Evolutionary conservation across 2,113 vertebrate genomes (phyloP), one percentile per base, ranked within the genome.

Genomic region (Tringa solitaria): DNA sequence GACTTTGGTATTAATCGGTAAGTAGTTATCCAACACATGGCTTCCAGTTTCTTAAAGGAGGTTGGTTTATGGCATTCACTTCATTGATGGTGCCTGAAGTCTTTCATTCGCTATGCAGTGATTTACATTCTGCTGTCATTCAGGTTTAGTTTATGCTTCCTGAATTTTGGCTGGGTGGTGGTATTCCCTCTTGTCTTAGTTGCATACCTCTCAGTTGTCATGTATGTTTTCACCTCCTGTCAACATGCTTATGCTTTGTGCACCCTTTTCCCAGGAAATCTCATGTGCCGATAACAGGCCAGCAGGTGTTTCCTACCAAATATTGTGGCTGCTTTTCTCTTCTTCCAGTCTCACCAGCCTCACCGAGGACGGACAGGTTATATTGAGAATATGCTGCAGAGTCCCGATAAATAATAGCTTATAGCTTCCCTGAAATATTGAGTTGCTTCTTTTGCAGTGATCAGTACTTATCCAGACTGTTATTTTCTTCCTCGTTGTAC

Each of bases 261-360:
- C 56, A 51, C 48, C 14, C 53, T 89, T 84, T 93, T 69, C 74
- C 69, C 19, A 68, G 65, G 81, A 89, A 95, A 94, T 56, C 30
- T 84, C 48, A 12, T 53, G 69, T 20, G 32, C 77, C 4, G 12
- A 7, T 87, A 91, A 72, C 56, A 95, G 65, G 30, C 35, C 69
- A 82, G 89, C 87, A 91, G 91, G 77, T 95, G 77, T 91, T 96
- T 89, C 53, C 65, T 89, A 82, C 69, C 45, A 87, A 89, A 69
- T 84, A 74, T 68, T 91, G 35, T 79, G 50, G 87, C 77, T 93
- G 93, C 53, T 93, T 9, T 9, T 84, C 81, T 89, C 48, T 86
- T 84, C 77, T 84, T 89, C 12, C 48, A 92, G 46, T 63, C 60
- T 60, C 77, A 92, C 16, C 30, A 72, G 33, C 30, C 35, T 78